Percentiles rank a stretch among this genome's conserved stretches.
Evolutionary conservation across 2,113 vertebrate genomes (phyloP).

Genomic region (Heliornis fulica): DNA sequence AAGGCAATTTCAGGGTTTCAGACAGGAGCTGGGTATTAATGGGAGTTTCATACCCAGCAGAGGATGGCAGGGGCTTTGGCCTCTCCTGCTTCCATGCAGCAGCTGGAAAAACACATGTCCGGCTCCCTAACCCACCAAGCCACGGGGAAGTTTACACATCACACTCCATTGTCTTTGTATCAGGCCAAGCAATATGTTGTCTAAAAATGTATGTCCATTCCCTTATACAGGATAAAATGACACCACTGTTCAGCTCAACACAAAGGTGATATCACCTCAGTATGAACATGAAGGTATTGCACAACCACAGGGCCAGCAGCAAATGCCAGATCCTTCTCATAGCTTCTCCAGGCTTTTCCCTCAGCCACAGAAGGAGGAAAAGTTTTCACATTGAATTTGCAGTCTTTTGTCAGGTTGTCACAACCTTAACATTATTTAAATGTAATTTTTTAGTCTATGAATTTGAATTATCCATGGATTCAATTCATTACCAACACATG

Average conservation of each 20-base stretch:
- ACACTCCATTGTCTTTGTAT: not conserved
- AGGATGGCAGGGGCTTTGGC: not conserved
- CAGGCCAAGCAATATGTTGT: not conserved
- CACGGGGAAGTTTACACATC: not conserved
- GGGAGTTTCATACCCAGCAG: not conserved
- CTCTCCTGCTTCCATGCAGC: not conserved
- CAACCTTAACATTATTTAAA: conserved; percentile 67
- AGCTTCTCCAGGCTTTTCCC: not conserved
- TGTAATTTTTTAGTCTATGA: conserved; percentile 63
- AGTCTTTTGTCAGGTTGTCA: conserved; percentile 54
- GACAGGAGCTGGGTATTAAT: not conserved
- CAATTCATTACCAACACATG: conserved; percentile 66
- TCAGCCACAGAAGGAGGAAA: not conserved
- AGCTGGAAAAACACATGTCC: not conserved
- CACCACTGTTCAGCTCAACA: not conserved
- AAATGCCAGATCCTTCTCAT: not conserved
- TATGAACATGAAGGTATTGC: not conserved
- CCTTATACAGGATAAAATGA: not conserved
- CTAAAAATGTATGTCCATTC: not conserved
- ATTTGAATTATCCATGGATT: conserved; percentile 71
- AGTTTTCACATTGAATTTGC: conserved; percentile 33
- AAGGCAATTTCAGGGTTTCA: not conserved
- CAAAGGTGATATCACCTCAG: not conserved
- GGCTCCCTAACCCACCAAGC: not conserved
- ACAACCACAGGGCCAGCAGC: not conserved